phyloP scores from a whole-genome alignment of 2,113 vertebrate species.

The Callipepla squamata region DNA sequence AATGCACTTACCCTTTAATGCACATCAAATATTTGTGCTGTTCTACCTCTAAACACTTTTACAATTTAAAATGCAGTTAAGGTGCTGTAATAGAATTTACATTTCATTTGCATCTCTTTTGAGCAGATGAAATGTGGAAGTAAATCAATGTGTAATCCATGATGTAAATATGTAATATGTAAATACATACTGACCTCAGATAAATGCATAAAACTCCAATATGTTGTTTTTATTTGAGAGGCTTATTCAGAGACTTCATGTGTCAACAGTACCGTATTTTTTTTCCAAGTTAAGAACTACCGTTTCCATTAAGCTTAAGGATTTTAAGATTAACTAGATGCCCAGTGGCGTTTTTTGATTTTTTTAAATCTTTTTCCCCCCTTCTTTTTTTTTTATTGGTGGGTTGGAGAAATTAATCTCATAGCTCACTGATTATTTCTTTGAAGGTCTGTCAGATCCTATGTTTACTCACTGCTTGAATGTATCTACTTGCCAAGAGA shows the following conservation, averaged over 20 bases:
- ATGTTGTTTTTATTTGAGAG: background rate
- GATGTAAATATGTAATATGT: conserved; percentile 1
- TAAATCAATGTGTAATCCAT: conserved; percentile 27
- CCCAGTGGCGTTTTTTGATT: background rate
- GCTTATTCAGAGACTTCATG: conserved; percentile 31
- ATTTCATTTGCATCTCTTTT: conserved; percentile 45
- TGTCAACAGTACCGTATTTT: background rate
- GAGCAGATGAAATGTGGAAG: conserved; percentile 29
- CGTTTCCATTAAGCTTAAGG: conserved; percentile 23
- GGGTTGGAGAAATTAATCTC: background rate
- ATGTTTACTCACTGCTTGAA: background rate
- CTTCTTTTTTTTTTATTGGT: background rate
- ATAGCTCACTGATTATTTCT: background rate
- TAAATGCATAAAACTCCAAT: background rate
- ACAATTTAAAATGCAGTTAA: conserved; percentile 15
- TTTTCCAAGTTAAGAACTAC: background rate
- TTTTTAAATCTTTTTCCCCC: background rate
- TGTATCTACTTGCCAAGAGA: background rate
- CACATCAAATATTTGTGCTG: background rate
- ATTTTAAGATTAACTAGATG: background rate
- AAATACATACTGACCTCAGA: background rate
- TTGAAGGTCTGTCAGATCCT: background rate
- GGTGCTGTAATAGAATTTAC: background rate
- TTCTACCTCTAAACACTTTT: conserved; percentile 21
- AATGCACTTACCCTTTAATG: background rate